Base-by-base conservation (phyloP, 2,113 vertebrate species). In the Perca schrenkii region DNA sequence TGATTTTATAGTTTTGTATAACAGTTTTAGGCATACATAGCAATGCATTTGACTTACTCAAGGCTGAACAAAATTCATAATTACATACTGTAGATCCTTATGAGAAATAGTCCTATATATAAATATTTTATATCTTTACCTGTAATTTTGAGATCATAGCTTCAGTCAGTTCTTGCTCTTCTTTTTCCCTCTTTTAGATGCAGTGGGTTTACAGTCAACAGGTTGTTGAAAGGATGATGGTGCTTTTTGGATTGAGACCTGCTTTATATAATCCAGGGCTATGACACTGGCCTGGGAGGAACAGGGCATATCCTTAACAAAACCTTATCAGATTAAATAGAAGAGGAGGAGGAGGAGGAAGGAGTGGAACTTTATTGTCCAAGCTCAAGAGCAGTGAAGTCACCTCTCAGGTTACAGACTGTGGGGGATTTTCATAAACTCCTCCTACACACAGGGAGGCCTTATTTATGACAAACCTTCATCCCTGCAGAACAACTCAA, bases 81-180 rank as follows among this genome's bases (percentile, higher is more conserved):
- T 22, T 19, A 21, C 53, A 3, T 58, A 43, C 40, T 43, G 40
- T 43, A 49, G 2, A 58, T 68, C 21, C 10, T 1, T 49, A 8
- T 34, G 3, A 58, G 3, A 62, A 65, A 49, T 11, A 34, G 12
- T 6, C 1, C n/a, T 58, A 5, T 0, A 56, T 28, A 56, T 28
- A 61, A 74, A 21, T 22, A 50, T 56, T 2, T 46, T 6, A 31
- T 16, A 54, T 66, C 3, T 58, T 77, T 93, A 95, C 95, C 93
- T 92, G 86, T 43, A 94, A 40, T 67, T 47, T 91, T 57, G 87
- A 91, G 50, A 94, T 83, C 94, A 96, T 95, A 68, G 65, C 53
- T 88, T 77, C 60, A 65, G 63, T 52, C 22, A 25, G 47, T 40
- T 61, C 16, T 67, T 78, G 49, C 14, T 82, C 17, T 36, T 56